Evolutionary conservation across 2,888 invertebrate species (phyloP).

Genomic region (Xestia xanthographa): DNA sequence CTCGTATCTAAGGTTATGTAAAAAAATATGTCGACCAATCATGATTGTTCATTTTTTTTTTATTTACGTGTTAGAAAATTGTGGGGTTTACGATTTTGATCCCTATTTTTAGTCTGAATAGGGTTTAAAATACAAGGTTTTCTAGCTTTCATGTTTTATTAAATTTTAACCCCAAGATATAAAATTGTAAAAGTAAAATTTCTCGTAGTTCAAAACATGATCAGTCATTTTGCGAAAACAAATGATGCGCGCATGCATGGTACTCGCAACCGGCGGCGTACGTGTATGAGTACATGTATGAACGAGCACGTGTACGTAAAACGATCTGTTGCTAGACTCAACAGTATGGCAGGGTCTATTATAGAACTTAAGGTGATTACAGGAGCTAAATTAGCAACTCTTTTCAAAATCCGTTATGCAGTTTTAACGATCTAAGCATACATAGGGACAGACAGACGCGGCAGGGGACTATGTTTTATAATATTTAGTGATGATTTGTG

Average conservation of each 20-base stretch:
- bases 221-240: neutral
- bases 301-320: too few relatives aligned
- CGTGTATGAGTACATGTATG: neutral
- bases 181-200: too few relatives aligned
- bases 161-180: neutral
- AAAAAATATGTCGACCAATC: constrained; percentile 34
- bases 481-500: too few relatives aligned
- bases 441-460: too few relatives aligned
- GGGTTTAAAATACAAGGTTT: neutral
- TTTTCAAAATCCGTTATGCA: too few relatives aligned
- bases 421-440: too few relatives aligned
- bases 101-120: neutral
- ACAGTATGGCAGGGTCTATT: too few relatives aligned
- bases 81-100: neutral
- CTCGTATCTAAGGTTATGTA: constrained; percentile 44
- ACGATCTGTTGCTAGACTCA: too few relatives aligned
- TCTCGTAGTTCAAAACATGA: neutral
- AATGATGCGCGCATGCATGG: neutral
- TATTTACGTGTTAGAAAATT: neutral
- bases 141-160: neutral
- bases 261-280: neutral
- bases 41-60: constrained; percentile 23
- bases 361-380: too few relatives aligned
- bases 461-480: too few relatives aligned
- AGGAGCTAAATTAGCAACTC: too few relatives aligned